phyloP scores from a whole-genome alignment of 2,113 vertebrate species.

The Tyto alba region DNA sequence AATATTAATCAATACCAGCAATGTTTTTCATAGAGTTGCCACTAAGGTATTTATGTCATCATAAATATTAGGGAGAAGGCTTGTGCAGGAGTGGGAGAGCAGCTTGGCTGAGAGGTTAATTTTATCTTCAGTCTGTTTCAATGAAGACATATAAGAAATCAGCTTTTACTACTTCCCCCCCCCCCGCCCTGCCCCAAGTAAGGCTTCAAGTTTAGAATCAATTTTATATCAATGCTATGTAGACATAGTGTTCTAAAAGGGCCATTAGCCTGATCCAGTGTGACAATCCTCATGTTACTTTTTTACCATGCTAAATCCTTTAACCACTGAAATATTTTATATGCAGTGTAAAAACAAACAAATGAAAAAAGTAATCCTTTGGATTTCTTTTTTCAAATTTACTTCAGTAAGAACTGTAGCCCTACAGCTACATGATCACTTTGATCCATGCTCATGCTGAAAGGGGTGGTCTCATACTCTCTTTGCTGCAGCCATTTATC shows the following conservation, averaged over 20 bases:
- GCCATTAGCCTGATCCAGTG: not conserved
- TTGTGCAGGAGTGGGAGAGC: not conserved
- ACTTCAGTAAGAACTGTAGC: not conserved
- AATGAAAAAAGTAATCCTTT: not conserved
- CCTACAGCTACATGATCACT: not conserved
- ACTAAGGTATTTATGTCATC: not conserved
- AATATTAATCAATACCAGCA: not conserved
- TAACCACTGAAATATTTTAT: not conserved
- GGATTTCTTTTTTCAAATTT: not conserved
- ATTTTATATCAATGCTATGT: not conserved
- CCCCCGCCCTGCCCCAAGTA: no score
- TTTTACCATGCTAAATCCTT: not conserved
- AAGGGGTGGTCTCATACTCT: not conserved
- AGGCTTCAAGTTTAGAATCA: not conserved
- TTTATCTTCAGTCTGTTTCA: not conserved
- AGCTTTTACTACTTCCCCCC: no score
- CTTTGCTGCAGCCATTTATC: not conserved
- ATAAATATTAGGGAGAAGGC: not conserved
- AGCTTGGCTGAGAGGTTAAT: not conserved
- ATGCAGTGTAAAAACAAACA: not conserved
- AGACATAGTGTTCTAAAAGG: not conserved
- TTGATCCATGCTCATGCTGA: not conserved
- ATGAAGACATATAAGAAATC: not conserved
- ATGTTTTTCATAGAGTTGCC: not conserved
- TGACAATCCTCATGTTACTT: not conserved